Evolutionary conservation across 23 tunicate genomes (phyloP).

Genomic region (Styela clava): DNA sequence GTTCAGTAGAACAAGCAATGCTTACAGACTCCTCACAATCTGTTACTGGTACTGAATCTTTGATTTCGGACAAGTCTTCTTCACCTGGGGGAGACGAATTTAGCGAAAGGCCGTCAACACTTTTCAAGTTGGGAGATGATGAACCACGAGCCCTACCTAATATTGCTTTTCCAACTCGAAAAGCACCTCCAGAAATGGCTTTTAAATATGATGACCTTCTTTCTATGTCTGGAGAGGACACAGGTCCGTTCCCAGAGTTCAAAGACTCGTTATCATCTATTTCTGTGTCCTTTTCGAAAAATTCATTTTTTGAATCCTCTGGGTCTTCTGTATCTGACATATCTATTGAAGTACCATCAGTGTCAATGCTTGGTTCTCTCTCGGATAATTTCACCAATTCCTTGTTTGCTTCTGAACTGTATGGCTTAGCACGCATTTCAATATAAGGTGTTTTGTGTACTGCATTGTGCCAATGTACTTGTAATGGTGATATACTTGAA

Average conservation of each 20-base stretch:
- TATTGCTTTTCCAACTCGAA: conserved; percentile 49
- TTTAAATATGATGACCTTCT: conserved; percentile 29
- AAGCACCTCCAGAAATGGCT: conserved; percentile 73
- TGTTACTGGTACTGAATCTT: neutral
- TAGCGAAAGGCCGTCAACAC: neutral
- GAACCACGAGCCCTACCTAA: conserved; percentile 49
- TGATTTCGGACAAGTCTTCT: neutral
- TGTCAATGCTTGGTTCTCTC: neutral
- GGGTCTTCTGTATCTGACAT: conserved; percentile 10
- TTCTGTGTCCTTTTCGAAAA: neutral
- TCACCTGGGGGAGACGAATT: neutral
- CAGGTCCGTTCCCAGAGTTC: neutral
- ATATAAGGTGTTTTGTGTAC: conserved; percentile 6
- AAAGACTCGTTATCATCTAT: neutral
- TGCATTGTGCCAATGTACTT: conserved; percentile 37
- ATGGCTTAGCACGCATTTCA: conserved; percentile 11
- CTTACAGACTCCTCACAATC: neutral
- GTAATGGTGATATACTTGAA: conserved; percentile 48
- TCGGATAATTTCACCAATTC: conserved; percentile 11
- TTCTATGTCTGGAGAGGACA: neutral
- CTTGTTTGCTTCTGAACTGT: neutral
- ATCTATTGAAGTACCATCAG: neutral
- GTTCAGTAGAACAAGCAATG: neutral
- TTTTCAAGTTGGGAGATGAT: neutral
- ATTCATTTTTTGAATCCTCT: neutral